phyloP scores from a whole-genome alignment of 2,888 invertebrate genomes.

The Sinhomidia bicolor region DNA sequence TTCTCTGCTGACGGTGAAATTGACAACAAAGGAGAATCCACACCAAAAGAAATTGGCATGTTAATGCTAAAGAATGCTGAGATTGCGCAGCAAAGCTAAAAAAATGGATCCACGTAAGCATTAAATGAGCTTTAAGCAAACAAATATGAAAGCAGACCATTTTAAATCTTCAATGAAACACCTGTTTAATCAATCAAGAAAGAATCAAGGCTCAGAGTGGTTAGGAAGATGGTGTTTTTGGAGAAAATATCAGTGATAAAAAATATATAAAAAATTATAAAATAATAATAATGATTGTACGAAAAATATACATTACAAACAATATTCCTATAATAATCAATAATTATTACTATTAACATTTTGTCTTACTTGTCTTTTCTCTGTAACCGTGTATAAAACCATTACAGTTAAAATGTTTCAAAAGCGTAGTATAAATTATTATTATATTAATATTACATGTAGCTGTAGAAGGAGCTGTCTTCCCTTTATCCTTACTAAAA shows the following conservation, averaged over 20 bases:
- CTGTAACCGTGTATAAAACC: constrained; percentile 35
- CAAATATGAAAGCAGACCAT: background rate
- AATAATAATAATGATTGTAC: background rate
- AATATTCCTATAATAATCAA: background rate
- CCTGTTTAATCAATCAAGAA: too few relatives aligned
- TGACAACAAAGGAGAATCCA: background rate
- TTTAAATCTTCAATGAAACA: background rate
- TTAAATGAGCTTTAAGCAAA: background rate
- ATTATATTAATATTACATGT: background rate
- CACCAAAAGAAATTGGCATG: background rate
- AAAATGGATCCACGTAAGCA: background rate
- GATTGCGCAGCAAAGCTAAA: constrained; percentile 13
- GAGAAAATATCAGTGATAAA: too few relatives aligned
- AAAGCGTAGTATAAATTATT: background rate
- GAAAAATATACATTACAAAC: background rate
- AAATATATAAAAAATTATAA: background rate
- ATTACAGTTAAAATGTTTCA: background rate
- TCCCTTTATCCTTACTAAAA: background rate
- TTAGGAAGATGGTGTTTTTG: too few relatives aligned
- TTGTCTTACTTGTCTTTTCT: constrained; percentile 13
- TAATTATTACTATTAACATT: background rate
- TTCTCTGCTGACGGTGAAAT: constrained; percentile 7
- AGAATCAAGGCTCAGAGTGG: too few relatives aligned
- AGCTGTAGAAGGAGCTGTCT: background rate
- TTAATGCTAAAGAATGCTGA: background rate